Base-by-base conservation (phyloP, 2,797 vertebrate species). In the Sitta carolinensis region DNA sequence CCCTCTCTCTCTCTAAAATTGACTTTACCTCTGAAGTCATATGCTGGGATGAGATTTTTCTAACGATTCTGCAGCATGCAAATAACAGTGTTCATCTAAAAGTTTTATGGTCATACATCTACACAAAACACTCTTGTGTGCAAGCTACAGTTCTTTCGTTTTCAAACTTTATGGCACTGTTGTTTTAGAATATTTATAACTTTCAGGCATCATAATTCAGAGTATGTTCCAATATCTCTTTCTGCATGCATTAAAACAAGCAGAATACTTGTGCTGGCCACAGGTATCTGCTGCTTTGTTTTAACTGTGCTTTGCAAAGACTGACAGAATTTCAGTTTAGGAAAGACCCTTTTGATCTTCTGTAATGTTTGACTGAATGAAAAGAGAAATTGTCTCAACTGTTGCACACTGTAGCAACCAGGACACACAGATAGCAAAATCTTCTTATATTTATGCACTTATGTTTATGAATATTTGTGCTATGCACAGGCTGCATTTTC, bases 31-130 rank as follows among this genome's bases (percentile, higher is more conserved):
- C 74, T 68, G 51, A 89, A 89, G 48, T 90, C 64, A 11, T 57
- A 10, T 43, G 47, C 36, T 95, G 70, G 84, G 69, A 63, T 84
- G 54, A 84, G 62, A 68, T 67, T 89, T 78, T 73, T 51, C 72
- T 97, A 95, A 96, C 96, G 93, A 95, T 76, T 96, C 73, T 74
- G 89, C 95, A 94, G 68, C 74, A 69, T 93, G 91, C 50, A 96
- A 97, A 96, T 97, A 89, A 86, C 83, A 96, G 95, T 81, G 77
- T 97, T 96, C 57, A 36, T 75, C 73, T 69, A n/a, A 47, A 76
- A 83, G 76, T 82, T 94, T 92, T 93, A 50, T 93, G 87, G 77
- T 78, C 75, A 45, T 40, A 48, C 32, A 63, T 76, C 76, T 81
- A 50, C 84, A 88, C 58, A 76, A 80, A 79, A 90, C 84, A 32